Base-by-base conservation (phyloP, 2,797 vertebrate genomes). In the Naso thynnoides region DNA sequence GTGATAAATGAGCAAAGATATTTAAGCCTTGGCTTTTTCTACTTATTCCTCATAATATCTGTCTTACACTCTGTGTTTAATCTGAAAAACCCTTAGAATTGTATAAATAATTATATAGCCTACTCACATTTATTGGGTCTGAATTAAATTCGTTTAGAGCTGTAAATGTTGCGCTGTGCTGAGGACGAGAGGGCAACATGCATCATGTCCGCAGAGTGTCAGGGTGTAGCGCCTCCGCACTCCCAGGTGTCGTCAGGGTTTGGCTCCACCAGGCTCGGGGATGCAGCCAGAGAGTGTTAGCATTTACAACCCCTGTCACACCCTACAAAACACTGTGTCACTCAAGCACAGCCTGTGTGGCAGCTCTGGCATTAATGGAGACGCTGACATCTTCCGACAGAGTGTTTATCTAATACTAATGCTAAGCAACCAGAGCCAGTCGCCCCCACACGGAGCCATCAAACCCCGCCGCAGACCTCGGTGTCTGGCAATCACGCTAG, bases 361-460 rank as follows among this genome's bases (percentile, higher is more conserved):
- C 93, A 92, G 93, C 84, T 91, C 84, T 85, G 88, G 90, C 92
- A 94, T 92, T 94, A 94, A 93, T 92, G 88, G 90, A 92, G 90
- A 93, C 90, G 76, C 87, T 94, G 91, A 94, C 92, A 89, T 94
- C 90, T 92, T 93, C 89, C 85, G 88, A 92, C 91, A 93, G 89
- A 87, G 86, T 90, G 89, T 92, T 94, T 93, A 93, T 95, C 92
- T 94, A 91, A 92, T 89, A 88, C 85, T 91, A 91, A 92, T 84
- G 82, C 89, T 88, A 90, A 91, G 88, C 89, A 94, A 93, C 90
- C 85, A 67, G 74, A 92, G 82, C 81, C 83, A 78, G 82, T 87
- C 87, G 65, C 82, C 86, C 88, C 84, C 81, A 85, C 86, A 81
- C 66, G 56, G 79, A 90, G 90, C 86, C 88, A 73, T 91, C 85